Evolutionary conservation across 2,888 invertebrate genomes (phyloP).

Genomic region (Cryptocephalus moraei): DNA sequence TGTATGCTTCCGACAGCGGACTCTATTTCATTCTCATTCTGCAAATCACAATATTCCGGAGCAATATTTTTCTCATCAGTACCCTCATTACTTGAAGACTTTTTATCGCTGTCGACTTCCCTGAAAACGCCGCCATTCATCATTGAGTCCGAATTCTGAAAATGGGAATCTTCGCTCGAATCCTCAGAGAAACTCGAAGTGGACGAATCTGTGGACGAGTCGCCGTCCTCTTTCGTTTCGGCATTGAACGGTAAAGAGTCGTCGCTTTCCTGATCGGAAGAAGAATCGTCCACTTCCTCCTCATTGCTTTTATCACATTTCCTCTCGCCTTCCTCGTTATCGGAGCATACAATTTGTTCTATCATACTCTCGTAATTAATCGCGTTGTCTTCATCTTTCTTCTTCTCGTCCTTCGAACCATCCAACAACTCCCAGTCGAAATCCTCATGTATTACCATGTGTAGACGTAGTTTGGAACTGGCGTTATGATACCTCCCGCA

Average conservation of each 20-base stretch:
- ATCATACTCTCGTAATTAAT: constrained; percentile 33
- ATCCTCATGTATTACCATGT: constrained; percentile 47
- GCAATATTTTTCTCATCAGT: too few relatives aligned
- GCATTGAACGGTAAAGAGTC: neutral
- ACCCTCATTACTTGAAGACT: too few relatives aligned
- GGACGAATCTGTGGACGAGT: too few relatives aligned
- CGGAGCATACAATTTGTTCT: constrained; percentile 29
- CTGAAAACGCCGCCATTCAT: too few relatives aligned
- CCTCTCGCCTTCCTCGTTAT: neutral
- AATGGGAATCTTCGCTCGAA: too few relatives aligned
- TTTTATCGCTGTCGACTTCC: too few relatives aligned
- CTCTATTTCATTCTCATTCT: too few relatives aligned
- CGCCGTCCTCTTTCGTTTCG: too few relatives aligned
- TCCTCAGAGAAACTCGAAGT: too few relatives aligned
- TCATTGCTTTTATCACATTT: neutral
- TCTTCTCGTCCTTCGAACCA: constrained; percentile 16
- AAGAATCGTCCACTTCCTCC: neutral
- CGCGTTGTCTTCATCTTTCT: constrained; percentile 15
- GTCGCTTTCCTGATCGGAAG: neutral
- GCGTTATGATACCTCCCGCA: constrained; percentile 47
- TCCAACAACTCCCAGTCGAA: constrained; percentile 32
- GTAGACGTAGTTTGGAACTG: constrained; percentile 43
- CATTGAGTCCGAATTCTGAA: too few relatives aligned
- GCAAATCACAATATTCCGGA: too few relatives aligned
- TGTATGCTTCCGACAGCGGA: too few relatives aligned